Percentiles rank a stretch among this genome's conserved stretches.
phyloP scores from a whole-genome alignment of 1,140 invertebrate genomes.

The Micrasema minimum region DNA sequence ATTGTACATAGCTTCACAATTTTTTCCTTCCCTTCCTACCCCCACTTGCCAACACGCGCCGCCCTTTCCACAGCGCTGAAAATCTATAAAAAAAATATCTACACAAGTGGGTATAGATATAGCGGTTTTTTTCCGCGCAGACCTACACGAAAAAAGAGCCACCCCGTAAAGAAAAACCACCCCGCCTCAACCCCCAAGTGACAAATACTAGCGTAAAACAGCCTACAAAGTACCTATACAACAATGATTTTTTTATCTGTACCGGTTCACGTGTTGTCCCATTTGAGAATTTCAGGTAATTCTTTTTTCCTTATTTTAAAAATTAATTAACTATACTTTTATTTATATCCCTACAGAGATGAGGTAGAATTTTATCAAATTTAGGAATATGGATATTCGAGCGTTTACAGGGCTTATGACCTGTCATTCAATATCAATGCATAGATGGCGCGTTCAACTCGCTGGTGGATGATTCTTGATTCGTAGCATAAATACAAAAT shows the following conservation, averaged over 20 bases:
- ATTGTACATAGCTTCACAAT: slow-evolving; percentile 39
- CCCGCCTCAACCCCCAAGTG: slow-evolving; percentile 9
- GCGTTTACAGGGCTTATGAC: too few species aligned
- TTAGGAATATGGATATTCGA: too few species aligned
- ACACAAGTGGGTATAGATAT: slow-evolving; percentile 19
- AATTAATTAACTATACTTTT: too few species aligned
- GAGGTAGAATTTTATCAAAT: too few species aligned
- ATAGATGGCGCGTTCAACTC: too few species aligned
- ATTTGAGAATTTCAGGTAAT: slow-evolving; percentile 12
- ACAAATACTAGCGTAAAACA: slow-evolving; percentile 27
- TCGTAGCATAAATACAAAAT: too few species aligned
- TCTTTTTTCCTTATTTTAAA: slow-evolving; percentile 19
- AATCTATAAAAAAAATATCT: slow-evolving; percentile 37
- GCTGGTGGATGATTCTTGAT: too few species aligned
- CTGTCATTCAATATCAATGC: too few species aligned
- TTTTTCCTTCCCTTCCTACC: slow-evolving; percentile 17
- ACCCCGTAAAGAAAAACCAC: not conserved
- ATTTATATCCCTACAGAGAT: too few species aligned
- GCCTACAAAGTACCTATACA: slow-evolving; percentile 3
- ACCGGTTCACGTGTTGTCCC: slow-evolving; percentile 12
- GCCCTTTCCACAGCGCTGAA: slow-evolving; percentile 23
- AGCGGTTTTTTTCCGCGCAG: slow-evolving; percentile 23
- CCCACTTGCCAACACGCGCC: slow-evolving; percentile 17
- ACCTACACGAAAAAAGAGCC: slow-evolving; percentile 18
- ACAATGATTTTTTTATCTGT: slow-evolving; percentile 5